Evolutionary conservation across 2,113 vertebrate species (phyloP).

Genomic region (Phainopepla nitens): DNA sequence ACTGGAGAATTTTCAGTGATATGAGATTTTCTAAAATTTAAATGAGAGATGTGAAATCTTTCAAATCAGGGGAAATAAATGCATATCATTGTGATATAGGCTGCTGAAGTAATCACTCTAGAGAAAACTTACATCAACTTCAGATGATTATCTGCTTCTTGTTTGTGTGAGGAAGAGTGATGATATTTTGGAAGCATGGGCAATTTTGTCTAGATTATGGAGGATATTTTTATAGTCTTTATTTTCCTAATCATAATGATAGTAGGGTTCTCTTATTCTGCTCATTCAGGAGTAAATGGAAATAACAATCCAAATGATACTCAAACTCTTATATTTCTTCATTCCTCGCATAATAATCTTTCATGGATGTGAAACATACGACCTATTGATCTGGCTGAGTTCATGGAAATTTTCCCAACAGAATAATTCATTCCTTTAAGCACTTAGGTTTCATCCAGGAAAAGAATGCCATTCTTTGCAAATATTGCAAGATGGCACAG

Average conservation of each 20-base stretch:
- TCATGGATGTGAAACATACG: not conserved
- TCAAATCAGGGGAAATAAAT: not conserved
- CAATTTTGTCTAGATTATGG: not conserved
- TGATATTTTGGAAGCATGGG: not conserved
- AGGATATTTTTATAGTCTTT: not conserved
- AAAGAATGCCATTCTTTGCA: not conserved
- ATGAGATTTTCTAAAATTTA: not conserved
- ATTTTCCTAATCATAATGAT: not conserved
- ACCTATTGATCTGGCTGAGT: not conserved
- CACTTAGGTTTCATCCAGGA: not conserved
- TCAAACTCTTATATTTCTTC: not conserved
- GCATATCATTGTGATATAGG: not conserved
- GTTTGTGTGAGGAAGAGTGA: not conserved
- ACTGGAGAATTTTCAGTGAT: not conserved
- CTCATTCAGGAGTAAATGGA: not conserved
- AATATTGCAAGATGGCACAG: not conserved
- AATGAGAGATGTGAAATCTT: not conserved
- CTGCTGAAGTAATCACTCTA: not conserved
- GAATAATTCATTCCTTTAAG: not conserved
- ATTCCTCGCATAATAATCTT: not conserved
- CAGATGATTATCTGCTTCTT: not conserved
- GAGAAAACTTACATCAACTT: not conserved
- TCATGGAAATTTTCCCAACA: not conserved
- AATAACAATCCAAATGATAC: not conserved
- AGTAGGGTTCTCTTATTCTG: not conserved